A percentile compares a stretch with the other conserved stretches of the same genome.
phyloP scores from a whole-genome alignment of 2,113 vertebrate species.

The Protobothrops flavoviridis region DNA sequence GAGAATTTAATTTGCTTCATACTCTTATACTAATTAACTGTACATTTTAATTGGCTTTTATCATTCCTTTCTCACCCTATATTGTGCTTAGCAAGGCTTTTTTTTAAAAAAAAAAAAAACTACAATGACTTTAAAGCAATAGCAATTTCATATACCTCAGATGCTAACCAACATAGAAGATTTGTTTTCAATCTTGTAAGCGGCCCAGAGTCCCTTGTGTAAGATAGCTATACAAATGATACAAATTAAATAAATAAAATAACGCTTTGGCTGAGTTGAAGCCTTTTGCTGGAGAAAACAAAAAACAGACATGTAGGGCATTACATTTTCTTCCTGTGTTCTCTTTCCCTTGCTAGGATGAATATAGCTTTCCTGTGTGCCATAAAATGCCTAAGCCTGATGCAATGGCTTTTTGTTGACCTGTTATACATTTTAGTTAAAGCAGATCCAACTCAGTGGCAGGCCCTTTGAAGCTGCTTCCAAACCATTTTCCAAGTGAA shows the following conservation, averaged over 20 bases:
- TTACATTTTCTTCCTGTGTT: not conserved
- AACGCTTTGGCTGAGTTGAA: not conserved
- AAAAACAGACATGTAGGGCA: not conserved
- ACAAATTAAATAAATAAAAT: not conserved
- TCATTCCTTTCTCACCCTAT: not conserved
- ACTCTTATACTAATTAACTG: not conserved
- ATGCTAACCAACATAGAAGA: not conserved
- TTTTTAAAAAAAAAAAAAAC: not conserved
- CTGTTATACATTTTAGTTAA: not conserved
- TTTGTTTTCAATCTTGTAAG: not conserved
- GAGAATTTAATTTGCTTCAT: not conserved
- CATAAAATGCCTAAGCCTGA: not conserved
- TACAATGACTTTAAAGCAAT: not conserved
- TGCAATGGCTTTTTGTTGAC: not conserved
- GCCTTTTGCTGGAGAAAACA: not conserved
- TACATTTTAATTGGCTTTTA: not conserved
- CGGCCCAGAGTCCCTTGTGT: not conserved
- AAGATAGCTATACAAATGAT: not conserved
- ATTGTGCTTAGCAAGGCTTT: not conserved
- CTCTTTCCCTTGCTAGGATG: not conserved
- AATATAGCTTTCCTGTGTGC: not conserved
- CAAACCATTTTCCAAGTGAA: not conserved
- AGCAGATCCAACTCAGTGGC: not conserved
- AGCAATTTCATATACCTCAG: not conserved
- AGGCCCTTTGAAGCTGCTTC: not conserved